Percentiles rank a stretch among this genome's conserved stretches.
Evolutionary conservation across 2,888 invertebrate species (phyloP).

Genomic region (Eristalis tenax): DNA sequence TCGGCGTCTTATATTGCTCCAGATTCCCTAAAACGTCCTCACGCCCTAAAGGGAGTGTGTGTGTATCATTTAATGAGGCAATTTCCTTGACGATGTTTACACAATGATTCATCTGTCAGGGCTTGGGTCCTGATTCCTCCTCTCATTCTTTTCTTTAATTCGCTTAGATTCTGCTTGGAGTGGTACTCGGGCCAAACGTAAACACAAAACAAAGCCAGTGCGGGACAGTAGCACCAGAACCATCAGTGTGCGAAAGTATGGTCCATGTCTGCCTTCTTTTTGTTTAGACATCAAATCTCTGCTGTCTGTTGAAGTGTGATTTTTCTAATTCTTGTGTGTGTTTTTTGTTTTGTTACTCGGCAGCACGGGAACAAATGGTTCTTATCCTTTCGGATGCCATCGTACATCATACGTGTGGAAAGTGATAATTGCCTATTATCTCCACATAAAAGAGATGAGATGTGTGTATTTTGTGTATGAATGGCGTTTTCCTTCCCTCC

Average conservation of each 20-base stretch:
- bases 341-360: constrained; percentile 29
- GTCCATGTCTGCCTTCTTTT: constrained; percentile 66
- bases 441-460: constrained; percentile 17
- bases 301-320: constrained; percentile 64
- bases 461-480: not conserved
- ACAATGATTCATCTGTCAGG: constrained; percentile 42
- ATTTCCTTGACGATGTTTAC: constrained; percentile 36
- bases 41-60: constrained; percentile 8
- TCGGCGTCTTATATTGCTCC: constrained; percentile 51
- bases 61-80: constrained; percentile 24
- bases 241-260: constrained; percentile 64
- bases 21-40: constrained; percentile 30
- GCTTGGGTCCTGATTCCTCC: constrained; percentile 1
- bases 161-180: constrained; percentile 41
- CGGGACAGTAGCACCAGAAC: constrained; percentile 23
- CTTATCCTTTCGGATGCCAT: constrained; percentile 57
- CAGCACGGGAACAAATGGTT: constrained; percentile 64
- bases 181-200: constrained; percentile 57
- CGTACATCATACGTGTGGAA: constrained; percentile 52
- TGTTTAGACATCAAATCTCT: constrained; percentile 67
- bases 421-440: constrained; percentile 64
- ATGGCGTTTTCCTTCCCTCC: not conserved
- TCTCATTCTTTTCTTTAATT: constrained; percentile 9
- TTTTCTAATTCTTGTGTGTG: constrained; percentile 28
- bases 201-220: constrained; percentile 44